Base-by-base conservation (phyloP, 2,113 vertebrate genomes). In the Pseudorhombus dupliciocellatus region DNA sequence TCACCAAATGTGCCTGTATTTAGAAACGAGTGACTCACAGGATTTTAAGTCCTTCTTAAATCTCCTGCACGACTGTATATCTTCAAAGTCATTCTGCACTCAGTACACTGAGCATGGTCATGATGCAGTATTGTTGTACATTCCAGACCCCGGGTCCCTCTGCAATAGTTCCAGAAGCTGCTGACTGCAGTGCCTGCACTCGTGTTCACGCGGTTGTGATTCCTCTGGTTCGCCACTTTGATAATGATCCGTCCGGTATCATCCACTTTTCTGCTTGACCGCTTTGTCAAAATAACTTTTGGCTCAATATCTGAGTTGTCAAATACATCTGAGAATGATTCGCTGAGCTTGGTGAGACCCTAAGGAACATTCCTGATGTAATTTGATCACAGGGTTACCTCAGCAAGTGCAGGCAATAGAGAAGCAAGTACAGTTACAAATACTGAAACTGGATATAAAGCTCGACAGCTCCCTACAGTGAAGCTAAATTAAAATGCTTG, bases 351-450 rank as follows among this genome's bases (percentile, higher is more conserved):
- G 54, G 69, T 28, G 40, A 80, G 68, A 84, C 77, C 89, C 75
- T 44, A 60, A 75, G 75, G 75, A 87, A 81, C 40, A 28, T 71
- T 66, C 79, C 73, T 84, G 84, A 84, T 83, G 79, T 75, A 79
- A 89, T 86, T 81, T 55, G 80, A 79, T 85, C 76, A 67, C 54
- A 77, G 58, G 67, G 72, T 82, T 81, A 83, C 77, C 77, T 83
- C 72, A 64, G 66, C 54, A 62, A 80, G 65, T 70, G 61, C 65
- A 61, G 73, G 70, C 52, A 22, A 60, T 37, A 48, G 60, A 56
- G 64, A 73, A 28, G 75, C 44, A 51, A 78, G 44, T 52, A 46
- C 30, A 0, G 26, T 28, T 28, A 28, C 26, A 28, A 28, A 2
- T 28, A 28, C 26, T 28, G 26, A 40, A 10, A 40, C 37, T 40